Percentiles rank a stretch among this genome's conserved stretches.
phyloP scores from a whole-genome alignment of 2,113 vertebrate genomes.

The Pteropus alecto region DNA sequence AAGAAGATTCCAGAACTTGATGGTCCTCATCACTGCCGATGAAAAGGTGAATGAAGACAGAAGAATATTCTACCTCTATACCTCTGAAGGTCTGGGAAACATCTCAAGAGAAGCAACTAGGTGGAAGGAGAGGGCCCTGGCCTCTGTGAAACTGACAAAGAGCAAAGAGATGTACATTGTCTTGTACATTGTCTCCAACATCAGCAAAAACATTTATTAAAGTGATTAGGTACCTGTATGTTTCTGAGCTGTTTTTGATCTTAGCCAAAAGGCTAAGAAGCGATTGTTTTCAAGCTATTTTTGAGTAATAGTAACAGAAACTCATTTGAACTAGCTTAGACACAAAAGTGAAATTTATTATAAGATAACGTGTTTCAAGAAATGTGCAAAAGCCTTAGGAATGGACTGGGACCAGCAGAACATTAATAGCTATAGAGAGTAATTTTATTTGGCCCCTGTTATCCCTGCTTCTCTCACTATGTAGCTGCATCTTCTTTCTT shows the following conservation, averaged over 20 bases:
- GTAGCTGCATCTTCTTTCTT: neutral
- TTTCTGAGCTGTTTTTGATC: too few species aligned
- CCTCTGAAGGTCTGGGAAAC: neutral
- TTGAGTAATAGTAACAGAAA: neutral
- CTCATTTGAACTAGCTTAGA: neutral
- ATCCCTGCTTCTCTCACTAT: neutral
- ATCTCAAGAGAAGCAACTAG: neutral
- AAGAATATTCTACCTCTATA: neutral
- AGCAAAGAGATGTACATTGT: neutral
- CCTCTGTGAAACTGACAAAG: fast-evolving
- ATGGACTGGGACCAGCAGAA: neutral
- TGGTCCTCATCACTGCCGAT: neutral
- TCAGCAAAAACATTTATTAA: neutral
- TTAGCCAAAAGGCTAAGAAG: too few species aligned
- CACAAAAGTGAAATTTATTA: neutral
- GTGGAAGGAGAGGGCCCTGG: too few species aligned
- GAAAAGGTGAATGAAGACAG: neutral
- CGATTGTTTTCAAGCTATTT: neutral
- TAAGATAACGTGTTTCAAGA: neutral
- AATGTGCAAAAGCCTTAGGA: neutral
- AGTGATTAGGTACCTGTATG: neutral
- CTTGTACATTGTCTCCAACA: neutral
- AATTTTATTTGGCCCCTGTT: neutral
- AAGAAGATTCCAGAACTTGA: neutral
- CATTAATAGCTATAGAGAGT: neutral